These are phyloP conservation scores for Atta cephalotes DNA, from an alignment of 1,140 invertebrate genomes.

Conservation along the genomic window DNA sequence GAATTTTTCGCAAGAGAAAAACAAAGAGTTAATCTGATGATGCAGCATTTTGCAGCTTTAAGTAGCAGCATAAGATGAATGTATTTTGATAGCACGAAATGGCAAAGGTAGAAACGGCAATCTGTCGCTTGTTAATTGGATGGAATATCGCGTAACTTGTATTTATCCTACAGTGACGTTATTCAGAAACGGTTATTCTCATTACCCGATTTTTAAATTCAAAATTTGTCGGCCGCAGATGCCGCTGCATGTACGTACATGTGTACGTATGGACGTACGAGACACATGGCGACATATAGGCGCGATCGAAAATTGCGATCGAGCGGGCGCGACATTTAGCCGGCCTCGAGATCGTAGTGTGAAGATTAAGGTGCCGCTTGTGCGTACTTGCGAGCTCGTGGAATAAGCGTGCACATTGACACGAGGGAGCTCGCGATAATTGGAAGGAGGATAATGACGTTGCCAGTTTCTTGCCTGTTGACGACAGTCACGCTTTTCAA, in stretches of 20 bases:
- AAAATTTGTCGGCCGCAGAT: constrained; percentile 61
- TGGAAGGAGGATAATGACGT: constrained; percentile 68
- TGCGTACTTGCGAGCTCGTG: constrained; percentile 40
- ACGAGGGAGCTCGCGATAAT: constrained; percentile 41
- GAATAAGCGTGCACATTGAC: constrained; percentile 65
- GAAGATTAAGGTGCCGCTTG: constrained; percentile 59
- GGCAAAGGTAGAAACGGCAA: background rate
- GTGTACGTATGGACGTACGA: background rate
- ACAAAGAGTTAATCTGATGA: background rate
- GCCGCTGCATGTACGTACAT: background rate
- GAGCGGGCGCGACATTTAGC: constrained; percentile 46
- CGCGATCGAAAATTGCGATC: constrained; percentile 69
- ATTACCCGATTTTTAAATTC: constrained; percentile 60
- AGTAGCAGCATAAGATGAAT: background rate
- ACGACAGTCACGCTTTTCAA: constrained; percentile 69
- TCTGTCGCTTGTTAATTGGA: constrained; percentile 38
- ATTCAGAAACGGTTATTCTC: constrained; percentile 12
- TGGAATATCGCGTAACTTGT: constrained; percentile 28
- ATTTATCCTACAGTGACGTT: background rate
- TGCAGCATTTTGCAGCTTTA: constrained; percentile 1
- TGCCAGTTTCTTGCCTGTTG: constrained; percentile 45
- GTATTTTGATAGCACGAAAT: background rate
- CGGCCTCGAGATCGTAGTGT: constrained; percentile 46
- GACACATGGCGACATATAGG: constrained; percentile 39
- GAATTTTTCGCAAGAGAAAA: background rate